Evolutionary conservation across 2,888 invertebrate genomes (phyloP), one percentile per base, ranked within the genome.

Genomic region (Rhagophthalmus giganteus): DNA sequence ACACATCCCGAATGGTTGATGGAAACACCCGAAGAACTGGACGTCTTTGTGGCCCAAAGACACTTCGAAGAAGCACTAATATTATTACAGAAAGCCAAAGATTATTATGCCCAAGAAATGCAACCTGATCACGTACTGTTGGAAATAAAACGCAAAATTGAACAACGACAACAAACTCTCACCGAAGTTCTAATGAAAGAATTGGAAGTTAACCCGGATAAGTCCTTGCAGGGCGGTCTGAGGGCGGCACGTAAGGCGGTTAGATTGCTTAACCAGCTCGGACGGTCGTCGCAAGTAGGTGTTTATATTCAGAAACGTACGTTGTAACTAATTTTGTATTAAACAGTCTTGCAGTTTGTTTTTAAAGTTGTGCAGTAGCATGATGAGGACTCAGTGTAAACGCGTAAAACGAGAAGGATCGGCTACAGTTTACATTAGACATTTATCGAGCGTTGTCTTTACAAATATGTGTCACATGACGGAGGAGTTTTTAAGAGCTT

Each of bases 41-140:
- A 98, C 78, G 94, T 96, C 8, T 84, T 88, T 63, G 90, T 97
- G 59, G 97, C 96, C 0, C 94, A 97, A 74, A 83, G 97, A 63
- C 93, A 96, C 74, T 97, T 97, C 69, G 93, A 95, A 72, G 92
- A 91, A 68, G 94, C 95, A 1, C 87, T 93, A 58, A 82, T 84
- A 57, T 77, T 94, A 8, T 83, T 96, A 60, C 87, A 88, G 60
- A 85, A 84, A 64, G 79, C 82, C 0, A 79, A 80, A 54, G 76
- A 79, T 3, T 84, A 80, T 64, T 70, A 85, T 14, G 55, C 72
- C 39, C 53, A 54, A 60, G 73, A 74, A 46, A 64, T 56, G 58
- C 71, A 73, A 33, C 69, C 71, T 26, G 78, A 77, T 55, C 74
- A 75, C 25, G 68, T 74, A 7, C 55, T 80, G 6, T 64, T 70